Conservation (phyloP, 2,113 vertebrate genomes). For the Origma solitaria region DNA sequence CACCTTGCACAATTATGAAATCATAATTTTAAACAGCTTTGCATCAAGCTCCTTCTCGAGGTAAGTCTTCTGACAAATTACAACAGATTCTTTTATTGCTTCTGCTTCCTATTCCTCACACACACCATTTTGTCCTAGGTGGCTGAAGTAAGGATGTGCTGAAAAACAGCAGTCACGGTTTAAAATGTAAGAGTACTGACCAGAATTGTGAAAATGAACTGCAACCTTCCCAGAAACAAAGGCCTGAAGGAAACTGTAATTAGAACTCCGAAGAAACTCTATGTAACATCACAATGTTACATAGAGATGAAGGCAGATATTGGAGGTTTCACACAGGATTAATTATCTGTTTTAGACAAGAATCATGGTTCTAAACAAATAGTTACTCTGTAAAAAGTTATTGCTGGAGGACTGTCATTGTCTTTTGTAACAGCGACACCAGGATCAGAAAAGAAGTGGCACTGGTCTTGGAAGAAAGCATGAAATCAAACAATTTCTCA, state of each 20-base stretch:
- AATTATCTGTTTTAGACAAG: rapidly evolving
- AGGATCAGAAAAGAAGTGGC: not conserved
- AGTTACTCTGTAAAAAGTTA: not conserved
- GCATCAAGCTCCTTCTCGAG: not conserved
- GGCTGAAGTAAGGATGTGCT: not conserved
- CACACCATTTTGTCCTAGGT: rapidly evolving
- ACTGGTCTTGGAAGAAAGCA: not conserved
- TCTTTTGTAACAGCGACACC: not conserved
- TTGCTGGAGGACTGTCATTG: not conserved
- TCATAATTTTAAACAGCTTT: not conserved
- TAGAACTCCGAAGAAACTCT: not conserved
- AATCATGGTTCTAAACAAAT: rapidly evolving
- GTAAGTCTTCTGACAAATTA: not conserved
- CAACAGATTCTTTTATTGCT: not conserved
- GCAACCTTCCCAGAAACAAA: not conserved
- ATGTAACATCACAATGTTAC: rapidly evolving
- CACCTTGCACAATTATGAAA: not conserved
- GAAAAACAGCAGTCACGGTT: too few relatives aligned
- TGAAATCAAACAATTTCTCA: not conserved
- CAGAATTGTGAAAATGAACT: not conserved
- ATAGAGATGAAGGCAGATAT: rapidly evolving
- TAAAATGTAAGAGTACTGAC: not conserved
- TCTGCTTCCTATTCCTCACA: not conserved
- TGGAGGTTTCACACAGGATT: too few relatives aligned
- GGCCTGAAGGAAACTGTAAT: not conserved